Evolutionary conservation across 2,888 invertebrate genomes (phyloP).

Genomic region (Mantis religiosa): DNA sequence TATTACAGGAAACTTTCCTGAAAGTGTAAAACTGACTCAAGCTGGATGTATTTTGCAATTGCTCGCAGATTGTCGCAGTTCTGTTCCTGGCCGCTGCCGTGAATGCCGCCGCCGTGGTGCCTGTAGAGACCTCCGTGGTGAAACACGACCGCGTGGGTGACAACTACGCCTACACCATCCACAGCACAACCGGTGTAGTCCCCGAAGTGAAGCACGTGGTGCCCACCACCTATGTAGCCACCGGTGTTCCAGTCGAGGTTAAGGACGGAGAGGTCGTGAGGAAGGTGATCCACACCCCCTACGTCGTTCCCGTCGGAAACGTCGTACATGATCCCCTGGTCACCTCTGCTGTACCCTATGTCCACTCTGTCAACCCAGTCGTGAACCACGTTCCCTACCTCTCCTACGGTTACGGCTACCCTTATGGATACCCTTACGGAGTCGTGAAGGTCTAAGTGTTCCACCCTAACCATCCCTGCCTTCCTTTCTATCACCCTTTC

Average conservation of each 20-base stretch:
- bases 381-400: not conserved
- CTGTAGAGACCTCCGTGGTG: conserved; percentile 8
- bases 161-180: not conserved
- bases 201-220: not conserved
- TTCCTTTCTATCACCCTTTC: not conserved
- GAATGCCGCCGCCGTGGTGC: not conserved
- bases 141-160: conserved; percentile 2
- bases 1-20: too few relatives aligned
- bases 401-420: not conserved
- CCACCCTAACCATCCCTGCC: not conserved
- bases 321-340: not conserved
- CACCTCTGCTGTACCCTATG: not conserved
- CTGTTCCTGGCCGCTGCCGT: conserved; percentile 4
- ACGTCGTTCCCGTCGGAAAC: not conserved
- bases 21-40: too few relatives aligned
- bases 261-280: not conserved
- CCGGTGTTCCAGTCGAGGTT: not conserved
- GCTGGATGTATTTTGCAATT: not conserved
- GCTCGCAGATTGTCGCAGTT: not conserved
- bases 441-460: not conserved
- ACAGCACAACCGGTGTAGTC: not conserved
- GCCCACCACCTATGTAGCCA: not conserved
- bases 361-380: not conserved
- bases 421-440: not conserved
- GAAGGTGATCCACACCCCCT: not conserved